phyloP scores from a whole-genome alignment of 2,797 vertebrate genomes.

The Cyclura pinguis region DNA sequence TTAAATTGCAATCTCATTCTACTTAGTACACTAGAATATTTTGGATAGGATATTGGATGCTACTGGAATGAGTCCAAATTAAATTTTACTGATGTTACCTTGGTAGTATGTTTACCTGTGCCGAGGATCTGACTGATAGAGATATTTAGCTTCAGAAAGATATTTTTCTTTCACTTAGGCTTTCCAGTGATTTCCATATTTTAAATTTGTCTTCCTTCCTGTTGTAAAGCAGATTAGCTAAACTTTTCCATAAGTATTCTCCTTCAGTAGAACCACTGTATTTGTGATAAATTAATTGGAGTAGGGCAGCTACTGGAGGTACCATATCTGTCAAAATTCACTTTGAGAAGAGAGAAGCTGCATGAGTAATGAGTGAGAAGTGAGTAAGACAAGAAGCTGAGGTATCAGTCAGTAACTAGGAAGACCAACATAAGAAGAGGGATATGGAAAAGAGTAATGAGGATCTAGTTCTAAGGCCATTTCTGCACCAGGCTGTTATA shows the following conservation, averaged over 20 bases:
- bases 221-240: not conserved
- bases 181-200: too few relatives aligned
- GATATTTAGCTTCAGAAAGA: not conserved
- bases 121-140: not conserved
- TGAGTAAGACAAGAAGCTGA: too few relatives aligned
- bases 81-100: not conserved
- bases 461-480: too few relatives aligned
- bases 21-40: not conserved
- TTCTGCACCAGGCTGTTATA: too few relatives aligned
- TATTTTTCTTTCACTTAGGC: not conserved
- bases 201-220: not conserved
- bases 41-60: not conserved
- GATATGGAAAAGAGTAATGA: too few relatives aligned
- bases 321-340: too few relatives aligned
- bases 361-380: too few relatives aligned
- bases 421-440: too few relatives aligned
- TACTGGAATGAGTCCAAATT: not conserved
- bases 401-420: too few relatives aligned
- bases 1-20: not conserved
- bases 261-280: not conserved
- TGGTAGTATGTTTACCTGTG: not conserved
- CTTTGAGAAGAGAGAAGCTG: too few relatives aligned
- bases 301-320: too few relatives aligned
- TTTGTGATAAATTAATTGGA: not conserved
- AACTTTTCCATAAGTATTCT: not conserved